Evolutionary conservation across 2,113 vertebrate genomes (phyloP), one percentile per base, ranked within the genome.

Genomic region (Seriola dumerili): DNA sequence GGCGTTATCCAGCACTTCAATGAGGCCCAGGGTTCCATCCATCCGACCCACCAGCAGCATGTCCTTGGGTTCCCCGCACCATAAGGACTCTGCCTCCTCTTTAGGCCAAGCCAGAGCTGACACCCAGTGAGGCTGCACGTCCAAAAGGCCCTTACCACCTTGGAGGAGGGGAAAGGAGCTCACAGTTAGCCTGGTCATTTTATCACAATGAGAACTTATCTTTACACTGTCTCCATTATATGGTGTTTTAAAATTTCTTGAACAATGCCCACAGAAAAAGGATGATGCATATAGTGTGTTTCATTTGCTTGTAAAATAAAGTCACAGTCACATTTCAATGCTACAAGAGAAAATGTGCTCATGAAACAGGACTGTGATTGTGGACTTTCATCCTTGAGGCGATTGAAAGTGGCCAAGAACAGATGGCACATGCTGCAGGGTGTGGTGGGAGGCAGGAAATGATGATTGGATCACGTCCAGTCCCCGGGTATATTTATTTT

Each of bases 111-210:
- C 92, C 48, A 99, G 85, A 8, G 97, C 96, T 29, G 98, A 99
- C 1, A 99, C 97, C 97, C 97, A 99, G 74, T 99, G 97, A 74
- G 98, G 97, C 92, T 99, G 98, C 76, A 96, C 84, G 71, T 98
- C 98, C 84, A 99, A 80, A 7, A 98, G 94, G 17, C 96, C 97
- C 88, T 97, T 98, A 78, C 97, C 98, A 68, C 98, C 98, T 99
- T 78, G 75, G 4, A 78, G 72, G 34, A 48, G 13, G 14, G 4
- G 14, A 21, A 4, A 12, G 1, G 9, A 68, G 32, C 1, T 36
- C 25, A 8, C 42, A 10, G 5, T 78, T 48, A 55, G 4, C 1
- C 5, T 7, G 40, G 13, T 50, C 7, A 34, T 40, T 32, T 40
- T 63, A 74, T 40, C 12, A 23, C 34, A 55, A 7, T 38, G 12